Evolutionary conservation across 2,797 vertebrate genomes (phyloP).

Genomic region (Bradypodion ventrale): DNA sequence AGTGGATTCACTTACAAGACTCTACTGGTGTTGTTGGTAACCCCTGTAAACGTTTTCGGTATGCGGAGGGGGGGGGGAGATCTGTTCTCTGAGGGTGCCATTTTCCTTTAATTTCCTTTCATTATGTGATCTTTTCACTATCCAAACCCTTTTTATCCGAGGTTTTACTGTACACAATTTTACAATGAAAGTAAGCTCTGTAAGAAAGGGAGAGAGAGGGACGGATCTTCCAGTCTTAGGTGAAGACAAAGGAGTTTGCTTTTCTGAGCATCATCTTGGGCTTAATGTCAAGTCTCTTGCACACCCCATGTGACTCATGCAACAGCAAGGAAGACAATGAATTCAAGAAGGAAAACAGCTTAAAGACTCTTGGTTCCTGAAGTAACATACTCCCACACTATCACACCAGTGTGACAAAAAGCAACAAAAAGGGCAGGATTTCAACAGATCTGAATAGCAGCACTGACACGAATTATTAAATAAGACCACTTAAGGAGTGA

Average conservation of each 20-base stretch:
- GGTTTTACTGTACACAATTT: too few species aligned
- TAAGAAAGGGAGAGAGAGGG: background rate
- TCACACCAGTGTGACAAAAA: background rate
- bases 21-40: too few species aligned
- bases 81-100: too few species aligned
- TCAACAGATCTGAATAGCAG: background rate
- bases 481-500: background rate
- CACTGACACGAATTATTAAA: background rate
- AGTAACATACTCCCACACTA: background rate
- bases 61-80: too few species aligned
- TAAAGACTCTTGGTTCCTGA: background rate
- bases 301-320: too few species aligned
- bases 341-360: background rate
- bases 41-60: too few species aligned
- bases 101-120: too few species aligned
- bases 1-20: too few species aligned
- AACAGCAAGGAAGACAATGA: background rate
- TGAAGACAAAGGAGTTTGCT: background rate
- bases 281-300: background rate
- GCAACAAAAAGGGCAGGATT: background rate
- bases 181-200: background rate
- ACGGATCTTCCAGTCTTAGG: background rate
- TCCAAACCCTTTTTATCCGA: too few species aligned
- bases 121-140: too few species aligned
- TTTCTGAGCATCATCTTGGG: background rate